phyloP scores from a whole-genome alignment of 1,140 invertebrate genomes.

The Archegozetes longisetosus region DNA sequence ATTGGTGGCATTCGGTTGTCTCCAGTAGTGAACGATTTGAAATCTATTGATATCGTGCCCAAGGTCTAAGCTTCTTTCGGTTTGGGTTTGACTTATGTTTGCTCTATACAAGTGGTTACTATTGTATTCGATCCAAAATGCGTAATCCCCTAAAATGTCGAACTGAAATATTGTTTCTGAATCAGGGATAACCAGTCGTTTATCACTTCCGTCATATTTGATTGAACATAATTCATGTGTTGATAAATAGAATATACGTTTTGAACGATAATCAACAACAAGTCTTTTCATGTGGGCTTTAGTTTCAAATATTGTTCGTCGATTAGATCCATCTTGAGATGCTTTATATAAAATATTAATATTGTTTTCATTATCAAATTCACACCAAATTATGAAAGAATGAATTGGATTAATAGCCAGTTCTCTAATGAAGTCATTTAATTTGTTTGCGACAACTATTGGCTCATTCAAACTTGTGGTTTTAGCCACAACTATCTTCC shows the following conservation, averaged over 20 bases:
- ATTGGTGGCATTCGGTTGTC: not conserved
- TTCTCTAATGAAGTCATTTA: not conserved
- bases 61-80: not conserved
- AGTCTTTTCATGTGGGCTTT: not conserved
- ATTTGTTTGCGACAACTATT: not conserved
- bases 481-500: not conserved
- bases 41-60: not conserved
- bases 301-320: not conserved
- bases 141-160: not conserved
- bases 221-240: not conserved
- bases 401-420: not conserved
- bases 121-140: not conserved
- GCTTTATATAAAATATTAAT: not conserved
- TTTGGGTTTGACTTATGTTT: not conserved
- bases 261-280: not conserved
- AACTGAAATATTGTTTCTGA: not conserved
- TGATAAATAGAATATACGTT: not conserved
- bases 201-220: not conserved
- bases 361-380: not conserved
- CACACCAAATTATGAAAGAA: not conserved
- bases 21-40: not conserved
- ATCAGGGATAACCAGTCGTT: not conserved
- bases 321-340: not conserved
- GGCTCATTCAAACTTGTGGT: not conserved
- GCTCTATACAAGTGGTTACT: not conserved